These are phyloP conservation scores for Pseudolaguvia tuberculata DNA, from an alignment of 2,113 vertebrate genomes.

Conservation along the genomic window DNA sequence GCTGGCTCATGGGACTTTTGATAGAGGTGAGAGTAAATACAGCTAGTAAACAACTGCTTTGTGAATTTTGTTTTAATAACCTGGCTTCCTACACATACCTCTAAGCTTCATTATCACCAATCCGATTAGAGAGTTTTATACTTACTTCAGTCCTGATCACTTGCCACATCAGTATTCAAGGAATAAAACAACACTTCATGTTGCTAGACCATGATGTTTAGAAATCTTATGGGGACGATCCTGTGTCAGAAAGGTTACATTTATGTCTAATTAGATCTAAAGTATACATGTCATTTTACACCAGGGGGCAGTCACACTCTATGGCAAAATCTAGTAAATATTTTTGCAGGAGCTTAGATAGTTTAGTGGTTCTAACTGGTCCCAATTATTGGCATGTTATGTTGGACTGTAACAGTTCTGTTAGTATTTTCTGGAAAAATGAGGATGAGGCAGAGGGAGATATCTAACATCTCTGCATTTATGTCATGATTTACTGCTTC, in stretches of 20 bases:
- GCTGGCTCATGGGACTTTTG: too few species aligned
- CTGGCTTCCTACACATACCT: background rate
- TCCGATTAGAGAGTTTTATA: background rate
- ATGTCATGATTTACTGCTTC: background rate
- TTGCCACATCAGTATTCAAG: background rate
- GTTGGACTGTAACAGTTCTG: too few species aligned
- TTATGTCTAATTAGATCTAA: background rate
- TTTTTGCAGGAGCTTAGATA: background rate
- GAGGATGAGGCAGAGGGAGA: background rate
- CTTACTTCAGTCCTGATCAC: constrained; percentile 4
- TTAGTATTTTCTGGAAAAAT: too few species aligned
- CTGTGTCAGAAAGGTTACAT: background rate
- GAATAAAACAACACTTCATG: background rate
- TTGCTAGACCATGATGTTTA: constrained; percentile 16
- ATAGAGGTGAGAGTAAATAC: background rate
- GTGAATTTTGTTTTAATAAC: background rate
- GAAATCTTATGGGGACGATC: background rate
- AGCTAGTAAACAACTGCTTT: background rate
- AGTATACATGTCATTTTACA: background rate
- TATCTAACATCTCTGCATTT: background rate
- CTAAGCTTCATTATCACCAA: background rate
- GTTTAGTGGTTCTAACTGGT: background rate
- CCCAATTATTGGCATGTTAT: background rate
- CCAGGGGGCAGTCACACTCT: constrained; percentile 22
- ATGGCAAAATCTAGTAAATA: background rate